Base-by-base conservation (phyloP, 2,113 vertebrate genomes). In the Pollimyrus isidori region DNA sequence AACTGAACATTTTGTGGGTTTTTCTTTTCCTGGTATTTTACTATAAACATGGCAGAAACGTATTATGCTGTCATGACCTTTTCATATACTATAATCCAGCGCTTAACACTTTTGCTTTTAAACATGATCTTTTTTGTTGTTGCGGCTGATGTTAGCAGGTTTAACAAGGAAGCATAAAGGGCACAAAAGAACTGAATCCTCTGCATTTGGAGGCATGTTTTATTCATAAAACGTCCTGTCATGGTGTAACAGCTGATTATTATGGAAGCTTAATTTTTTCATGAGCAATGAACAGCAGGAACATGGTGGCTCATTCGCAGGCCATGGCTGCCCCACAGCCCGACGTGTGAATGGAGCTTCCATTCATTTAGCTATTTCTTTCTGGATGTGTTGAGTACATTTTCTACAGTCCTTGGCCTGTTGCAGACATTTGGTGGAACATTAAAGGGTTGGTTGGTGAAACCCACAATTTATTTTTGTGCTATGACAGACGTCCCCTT, bases 151-250 rank as follows among this genome's bases (percentile, higher is more conserved):
- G 62, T 10, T 76, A 73, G 87, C 62, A 49, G 62, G 30, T 88
- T 88, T 80, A 88, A 35, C 49, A 87, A 45, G 87, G 88, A 82
- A 69, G 15, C n/a, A 21, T 52, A 53, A 53, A 88, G 21, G 65
- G 49, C 49, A 53, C 88, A 42, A 45, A 88, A 49, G 62, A 42
- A 21, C 69, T 21, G 46, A 82, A 88, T 80, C 88, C 7, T 42
- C 45, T 42, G 48, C 69, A 62, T 87, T 65, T 11, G 23, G 17
- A 62, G 56, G 35, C 65, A 80, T 88, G 65, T 88, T 88, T 88
- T 88, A 88, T 88, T 88, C 88, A 88, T 88, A 80, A 88, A 80
- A 53, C 82, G 65, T 46, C n/a, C 49, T 88, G 65, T 50, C 45
- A 21, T 88, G 30, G 15, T 42, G 26, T 80, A 82, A 88, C 26